Conservation (phyloP, 2,888 invertebrate genomes). For the Corythucha ciliata region DNA sequence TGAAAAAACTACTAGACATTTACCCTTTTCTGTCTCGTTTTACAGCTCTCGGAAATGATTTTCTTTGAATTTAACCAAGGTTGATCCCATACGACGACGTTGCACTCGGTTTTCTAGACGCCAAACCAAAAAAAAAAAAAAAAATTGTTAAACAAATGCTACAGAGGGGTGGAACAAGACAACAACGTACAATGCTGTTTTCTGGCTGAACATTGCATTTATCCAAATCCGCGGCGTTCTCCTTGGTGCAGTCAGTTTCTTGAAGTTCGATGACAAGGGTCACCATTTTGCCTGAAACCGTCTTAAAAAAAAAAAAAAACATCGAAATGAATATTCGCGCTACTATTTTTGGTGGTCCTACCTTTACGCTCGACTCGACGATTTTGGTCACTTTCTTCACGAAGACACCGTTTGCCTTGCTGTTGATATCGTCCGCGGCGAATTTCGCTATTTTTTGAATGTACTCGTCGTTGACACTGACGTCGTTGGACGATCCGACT, state of each 20-base stretch:
- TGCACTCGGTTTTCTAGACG: slow-evolving; percentile 24
- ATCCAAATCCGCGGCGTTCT: not conserved
- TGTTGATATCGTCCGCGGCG: slow-evolving; percentile 27
- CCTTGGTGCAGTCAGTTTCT: too few species aligned
- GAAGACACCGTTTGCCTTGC: slow-evolving; percentile 23
- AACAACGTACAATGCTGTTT: not conserved
- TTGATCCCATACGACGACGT: slow-evolving; percentile 31
- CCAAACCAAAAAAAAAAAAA: not conserved
- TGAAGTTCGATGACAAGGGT: not conserved
- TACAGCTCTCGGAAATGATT: slow-evolving; percentile 28
- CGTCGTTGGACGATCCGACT: slow-evolving; percentile 2
- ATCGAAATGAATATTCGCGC: too few species aligned
- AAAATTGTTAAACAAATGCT: not conserved
- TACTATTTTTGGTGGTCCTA: slow-evolving; percentile 17
- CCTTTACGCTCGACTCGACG: slow-evolving; percentile 26
- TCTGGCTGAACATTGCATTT: not conserved
- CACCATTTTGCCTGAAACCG: not conserved
- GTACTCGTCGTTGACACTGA: slow-evolving; percentile 4
- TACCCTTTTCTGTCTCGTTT: too few species aligned
- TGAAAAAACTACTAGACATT: not conserved
- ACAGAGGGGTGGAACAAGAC: not conserved
- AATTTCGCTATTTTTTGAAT: slow-evolving; percentile 33
- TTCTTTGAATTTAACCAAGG: slow-evolving; percentile 30
- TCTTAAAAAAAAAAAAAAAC: not conserved
- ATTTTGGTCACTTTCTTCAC: slow-evolving; percentile 21